These are phyloP conservation scores for Dendrophyllia cribrosa DNA, from an alignment of 64 coral and sea anemone genomes.

Conservation along the genomic window DNA sequence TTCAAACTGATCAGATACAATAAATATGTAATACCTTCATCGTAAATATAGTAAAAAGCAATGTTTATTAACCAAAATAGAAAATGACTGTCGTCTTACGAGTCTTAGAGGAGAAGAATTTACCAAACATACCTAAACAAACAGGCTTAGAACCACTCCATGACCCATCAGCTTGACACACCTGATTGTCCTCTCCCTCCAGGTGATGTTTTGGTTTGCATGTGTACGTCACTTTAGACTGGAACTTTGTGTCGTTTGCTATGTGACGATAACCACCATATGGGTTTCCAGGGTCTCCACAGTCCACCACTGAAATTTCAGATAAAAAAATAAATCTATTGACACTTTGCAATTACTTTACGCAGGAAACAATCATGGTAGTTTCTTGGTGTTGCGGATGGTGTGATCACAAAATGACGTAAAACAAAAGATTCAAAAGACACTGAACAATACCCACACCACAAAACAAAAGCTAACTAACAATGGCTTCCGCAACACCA, in stretches of 20 bases:
- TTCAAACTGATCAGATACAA: too few species aligned
- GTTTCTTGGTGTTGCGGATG: too few species aligned
- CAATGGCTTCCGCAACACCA: too few species aligned
- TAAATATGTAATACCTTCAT: too few species aligned
- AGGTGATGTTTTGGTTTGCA: slow-evolving; percentile 73
- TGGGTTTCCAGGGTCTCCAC: slow-evolving; percentile 62
- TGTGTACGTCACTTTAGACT: slow-evolving; percentile 51
- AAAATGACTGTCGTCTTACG: too few species aligned
- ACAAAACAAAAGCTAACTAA: too few species aligned
- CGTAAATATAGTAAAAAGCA: neutral
- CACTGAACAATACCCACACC: too few species aligned
- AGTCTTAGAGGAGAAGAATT: neutral
- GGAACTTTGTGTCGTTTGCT: slow-evolving; percentile 46
- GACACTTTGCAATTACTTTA: too few species aligned
- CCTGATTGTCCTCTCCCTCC: slow-evolving; percentile 42
- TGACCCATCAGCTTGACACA: slow-evolving; percentile 60
- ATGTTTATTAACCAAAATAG: too few species aligned
- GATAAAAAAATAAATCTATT: neutral
- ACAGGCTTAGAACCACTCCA: slow-evolving; percentile 70
- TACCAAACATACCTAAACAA: slow-evolving; percentile 56
- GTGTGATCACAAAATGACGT: too few species aligned
- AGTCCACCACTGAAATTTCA: slow-evolving; percentile 68
- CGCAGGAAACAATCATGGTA: too few species aligned
- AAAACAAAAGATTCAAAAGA: too few species aligned
- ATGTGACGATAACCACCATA: slow-evolving; percentile 66